phyloP scores from a whole-genome alignment of 2,797 vertebrate genomes.

The Chaetophractus vellerosus region DNA sequence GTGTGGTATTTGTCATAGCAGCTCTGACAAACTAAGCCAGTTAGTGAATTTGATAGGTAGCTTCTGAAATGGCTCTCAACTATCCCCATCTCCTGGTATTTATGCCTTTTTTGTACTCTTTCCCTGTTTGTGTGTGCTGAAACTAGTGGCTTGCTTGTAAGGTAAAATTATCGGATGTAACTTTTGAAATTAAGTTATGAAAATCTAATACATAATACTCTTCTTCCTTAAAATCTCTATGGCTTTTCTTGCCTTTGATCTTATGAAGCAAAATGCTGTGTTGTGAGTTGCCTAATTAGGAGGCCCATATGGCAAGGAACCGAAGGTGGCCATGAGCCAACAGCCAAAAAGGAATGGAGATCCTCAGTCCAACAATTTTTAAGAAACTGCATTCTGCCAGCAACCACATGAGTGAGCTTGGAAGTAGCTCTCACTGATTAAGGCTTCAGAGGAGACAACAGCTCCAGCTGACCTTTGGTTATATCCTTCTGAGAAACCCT shows the following conservation, averaged over 20 bases:
- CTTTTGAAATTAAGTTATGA: not conserved
- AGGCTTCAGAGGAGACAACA: not conserved
- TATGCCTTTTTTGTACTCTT: not conserved
- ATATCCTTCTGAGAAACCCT: not conserved
- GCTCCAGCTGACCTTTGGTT: not conserved
- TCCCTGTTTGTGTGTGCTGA: not conserved
- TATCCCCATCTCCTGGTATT: not conserved
- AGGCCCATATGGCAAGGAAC: not conserved
- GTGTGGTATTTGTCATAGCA: too few relatives aligned
- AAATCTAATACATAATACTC: not conserved
- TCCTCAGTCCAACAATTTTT: not conserved
- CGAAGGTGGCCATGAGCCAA: not conserved
- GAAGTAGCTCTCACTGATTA: not conserved
- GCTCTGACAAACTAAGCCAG: too few relatives aligned
- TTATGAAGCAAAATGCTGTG: not conserved
- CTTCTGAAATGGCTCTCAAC: not conserved
- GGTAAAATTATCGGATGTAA: too few relatives aligned
- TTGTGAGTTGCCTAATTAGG: not conserved
- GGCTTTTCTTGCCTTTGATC: not conserved
- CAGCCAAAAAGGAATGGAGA: not conserved
- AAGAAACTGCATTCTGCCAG: not conserved
- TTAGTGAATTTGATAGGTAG: not conserved
- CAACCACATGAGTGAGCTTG: not conserved
- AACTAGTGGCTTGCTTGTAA: not conserved
- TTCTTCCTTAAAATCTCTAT: not conserved